phyloP scores from a whole-genome alignment of 2,888 invertebrate genomes.

The Eudasyphora cyanicolor region DNA sequence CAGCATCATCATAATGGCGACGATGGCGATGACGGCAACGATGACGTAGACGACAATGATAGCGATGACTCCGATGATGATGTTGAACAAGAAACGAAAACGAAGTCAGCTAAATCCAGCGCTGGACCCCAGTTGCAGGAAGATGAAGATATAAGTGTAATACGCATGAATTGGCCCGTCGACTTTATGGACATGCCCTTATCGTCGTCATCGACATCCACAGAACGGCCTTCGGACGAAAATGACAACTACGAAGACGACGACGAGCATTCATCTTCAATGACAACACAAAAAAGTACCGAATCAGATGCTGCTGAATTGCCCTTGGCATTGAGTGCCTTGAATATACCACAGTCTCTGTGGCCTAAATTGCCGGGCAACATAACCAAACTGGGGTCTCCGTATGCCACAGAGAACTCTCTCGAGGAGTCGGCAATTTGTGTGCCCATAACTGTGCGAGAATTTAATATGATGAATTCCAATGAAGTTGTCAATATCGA shows the following conservation, averaged over 20 bases:
- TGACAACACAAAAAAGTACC: background rate
- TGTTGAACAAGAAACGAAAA: background rate
- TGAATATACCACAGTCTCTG: conserved; percentile 71
- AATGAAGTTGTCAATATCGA: conserved; percentile 70
- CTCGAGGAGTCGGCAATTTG: conserved; percentile 74
- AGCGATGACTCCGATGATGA: conserved; percentile 8
- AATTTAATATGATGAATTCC: conserved; percentile 68
- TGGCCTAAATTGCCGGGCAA: conserved; percentile 71
- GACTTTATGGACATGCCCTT: conserved; percentile 70
- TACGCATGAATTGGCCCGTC: conserved; percentile 72
- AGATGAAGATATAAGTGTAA: conserved; percentile 40
- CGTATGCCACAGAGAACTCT: conserved; percentile 72
- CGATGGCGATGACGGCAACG: background rate
- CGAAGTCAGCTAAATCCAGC: background rate
- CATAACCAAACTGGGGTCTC: conserved; percentile 73
- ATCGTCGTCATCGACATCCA: conserved; percentile 58
- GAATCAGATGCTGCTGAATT: conserved; percentile 64
- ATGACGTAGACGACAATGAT: background rate
- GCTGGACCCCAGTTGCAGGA: background rate
- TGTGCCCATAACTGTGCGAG: conserved; percentile 73
- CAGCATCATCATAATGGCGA: conserved; percentile 46
- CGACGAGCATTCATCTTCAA: background rate
- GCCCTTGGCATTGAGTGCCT: conserved; percentile 70
- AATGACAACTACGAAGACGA: background rate
- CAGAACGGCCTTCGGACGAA: background rate